These are phyloP conservation scores for Sylvia borin DNA, from an alignment of 2,797 vertebrate genomes.

Conservation along the genomic window DNA sequence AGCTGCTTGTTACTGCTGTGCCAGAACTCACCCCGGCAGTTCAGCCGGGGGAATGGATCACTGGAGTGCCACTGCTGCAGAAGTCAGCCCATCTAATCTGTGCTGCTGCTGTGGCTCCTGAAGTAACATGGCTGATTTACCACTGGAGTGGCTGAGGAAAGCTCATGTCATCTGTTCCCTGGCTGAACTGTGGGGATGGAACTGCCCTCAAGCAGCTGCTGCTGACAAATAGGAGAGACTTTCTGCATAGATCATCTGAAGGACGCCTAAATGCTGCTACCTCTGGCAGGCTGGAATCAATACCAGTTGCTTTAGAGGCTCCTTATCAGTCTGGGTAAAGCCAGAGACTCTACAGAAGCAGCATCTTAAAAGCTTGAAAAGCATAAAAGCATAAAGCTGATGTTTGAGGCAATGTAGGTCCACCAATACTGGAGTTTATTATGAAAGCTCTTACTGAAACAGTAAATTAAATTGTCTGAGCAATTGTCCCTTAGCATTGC, in stretches of 20 bases:
- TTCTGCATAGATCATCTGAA: background rate
- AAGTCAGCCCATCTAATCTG: background rate
- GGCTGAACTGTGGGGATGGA: background rate
- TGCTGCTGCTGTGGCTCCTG: background rate
- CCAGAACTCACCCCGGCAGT: background rate
- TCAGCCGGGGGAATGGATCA: background rate
- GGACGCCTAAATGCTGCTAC: background rate
- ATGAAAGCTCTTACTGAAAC: slow-evolving; percentile 3
- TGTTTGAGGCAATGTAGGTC: background rate
- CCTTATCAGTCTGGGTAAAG: slow-evolving; percentile 16
- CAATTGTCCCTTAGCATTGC: background rate
- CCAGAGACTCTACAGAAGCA: slow-evolving; percentile 5
- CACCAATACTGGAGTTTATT: background rate
- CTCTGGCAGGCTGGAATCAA: background rate
- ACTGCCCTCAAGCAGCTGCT: background rate
- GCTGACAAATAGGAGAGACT: background rate
- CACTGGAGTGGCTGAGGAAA: background rate
- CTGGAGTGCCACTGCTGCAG: background rate
- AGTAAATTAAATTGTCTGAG: background rate
- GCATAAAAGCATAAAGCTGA: background rate
- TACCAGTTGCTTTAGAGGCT: background rate
- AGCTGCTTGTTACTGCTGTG: background rate
- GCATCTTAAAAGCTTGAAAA: background rate
- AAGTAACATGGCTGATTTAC: background rate
- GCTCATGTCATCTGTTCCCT: background rate